Conservation (phyloP, 2,113 vertebrate species). For the Seriola aureovittata region DNA sequence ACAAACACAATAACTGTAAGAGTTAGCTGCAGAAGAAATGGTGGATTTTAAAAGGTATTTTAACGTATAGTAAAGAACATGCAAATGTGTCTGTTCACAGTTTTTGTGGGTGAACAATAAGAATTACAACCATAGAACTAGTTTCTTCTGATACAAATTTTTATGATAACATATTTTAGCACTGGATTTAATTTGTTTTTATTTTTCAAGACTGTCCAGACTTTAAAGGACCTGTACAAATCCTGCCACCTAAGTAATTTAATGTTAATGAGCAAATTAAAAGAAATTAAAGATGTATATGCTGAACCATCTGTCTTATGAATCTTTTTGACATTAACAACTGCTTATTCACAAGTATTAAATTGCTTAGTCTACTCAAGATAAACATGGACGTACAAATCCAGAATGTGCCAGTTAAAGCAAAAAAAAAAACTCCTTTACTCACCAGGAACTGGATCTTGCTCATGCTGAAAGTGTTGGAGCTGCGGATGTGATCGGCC, state of each 20-base stretch:
- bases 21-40: too few species aligned
- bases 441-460: conserved; percentile 91
- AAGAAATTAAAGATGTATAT: too few species aligned
- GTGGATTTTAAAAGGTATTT: too few species aligned
- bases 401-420: not conserved
- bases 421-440: not conserved
- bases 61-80: too few species aligned
- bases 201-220: too few species aligned
- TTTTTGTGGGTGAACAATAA: not conserved
- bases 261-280: too few species aligned
- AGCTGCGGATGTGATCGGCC: conserved; percentile 94
- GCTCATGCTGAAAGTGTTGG: conserved; percentile 90
- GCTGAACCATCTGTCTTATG: too few species aligned
- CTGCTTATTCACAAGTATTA: not conserved
- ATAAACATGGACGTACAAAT: not conserved
- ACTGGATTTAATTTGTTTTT: too few species aligned
- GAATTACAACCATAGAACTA: not conserved
- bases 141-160: not conserved
- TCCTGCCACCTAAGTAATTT: too few species aligned
- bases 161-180: too few species aligned
- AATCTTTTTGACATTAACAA: not conserved
- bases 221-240: too few species aligned
- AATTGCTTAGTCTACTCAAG: not conserved
- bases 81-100: too few species aligned
- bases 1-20: not conserved